phyloP scores from a whole-genome alignment of 2,113 vertebrate species.

The Catharus fuscescens region DNA sequence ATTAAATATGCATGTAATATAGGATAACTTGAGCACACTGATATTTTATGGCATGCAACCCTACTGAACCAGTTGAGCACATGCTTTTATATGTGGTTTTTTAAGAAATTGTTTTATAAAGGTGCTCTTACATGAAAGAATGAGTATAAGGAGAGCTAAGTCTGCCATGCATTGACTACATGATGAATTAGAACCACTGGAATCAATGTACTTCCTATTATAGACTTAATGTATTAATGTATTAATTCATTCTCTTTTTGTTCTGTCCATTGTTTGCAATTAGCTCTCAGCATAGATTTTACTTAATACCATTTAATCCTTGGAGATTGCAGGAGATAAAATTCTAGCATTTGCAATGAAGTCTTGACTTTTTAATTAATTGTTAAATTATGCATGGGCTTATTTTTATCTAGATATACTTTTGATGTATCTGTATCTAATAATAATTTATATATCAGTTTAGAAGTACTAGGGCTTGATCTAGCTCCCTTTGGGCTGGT shows the following conservation, averaged over 20 bases:
- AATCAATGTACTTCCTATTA: not conserved
- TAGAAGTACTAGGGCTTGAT: not conserved
- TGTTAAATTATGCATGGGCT: constrained; percentile 50
- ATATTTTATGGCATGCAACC: not conserved
- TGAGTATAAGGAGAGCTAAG: not conserved
- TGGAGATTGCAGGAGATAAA: not conserved
- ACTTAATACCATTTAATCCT: constrained; percentile 24
- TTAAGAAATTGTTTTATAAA: not conserved
- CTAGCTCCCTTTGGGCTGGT: not conserved
- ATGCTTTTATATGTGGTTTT: not conserved
- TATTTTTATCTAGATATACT: not conserved
- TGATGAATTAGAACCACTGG: not conserved
- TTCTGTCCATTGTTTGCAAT: constrained; percentile 21
- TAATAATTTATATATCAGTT: not conserved
- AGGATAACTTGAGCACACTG: not conserved
- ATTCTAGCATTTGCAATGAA: constrained; percentile 19
- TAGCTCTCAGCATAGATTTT: not conserved
- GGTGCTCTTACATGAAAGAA: not conserved
- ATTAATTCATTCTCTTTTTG: constrained; percentile 53
- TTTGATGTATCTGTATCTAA: constrained; percentile 29
- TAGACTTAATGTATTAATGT: not conserved
- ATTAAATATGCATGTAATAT: constrained; percentile 33
- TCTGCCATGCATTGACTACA: not conserved
- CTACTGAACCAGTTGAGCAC: not conserved
- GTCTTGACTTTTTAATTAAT: constrained; percentile 36